Conservation (phyloP, 2,888 invertebrate species). For the Lochmaea capreae region DNA sequence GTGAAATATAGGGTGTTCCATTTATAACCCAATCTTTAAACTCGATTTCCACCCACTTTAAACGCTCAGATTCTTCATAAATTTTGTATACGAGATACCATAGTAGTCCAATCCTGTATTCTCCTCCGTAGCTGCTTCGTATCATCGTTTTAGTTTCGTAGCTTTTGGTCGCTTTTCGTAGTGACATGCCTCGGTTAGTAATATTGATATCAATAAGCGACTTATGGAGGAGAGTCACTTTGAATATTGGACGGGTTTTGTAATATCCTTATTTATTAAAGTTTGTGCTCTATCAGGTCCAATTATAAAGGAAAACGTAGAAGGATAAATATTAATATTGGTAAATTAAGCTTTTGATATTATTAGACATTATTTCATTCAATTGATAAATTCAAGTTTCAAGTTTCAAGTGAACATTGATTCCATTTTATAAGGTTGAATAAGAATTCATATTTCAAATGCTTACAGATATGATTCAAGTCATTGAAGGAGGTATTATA, state of each 20-base stretch:
- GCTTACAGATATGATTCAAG: too few species aligned
- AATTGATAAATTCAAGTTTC: too few species aligned
- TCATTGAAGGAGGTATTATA: too few species aligned
- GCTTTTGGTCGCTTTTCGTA: conserved; percentile 22
- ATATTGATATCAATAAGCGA: conserved; percentile 47
- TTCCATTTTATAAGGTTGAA: too few species aligned
- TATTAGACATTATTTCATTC: background rate
- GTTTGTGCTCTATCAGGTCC: conserved; percentile 18
- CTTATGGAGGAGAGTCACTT: conserved; percentile 36
- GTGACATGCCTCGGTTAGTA: conserved; percentile 37
- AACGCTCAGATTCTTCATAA: too few species aligned
- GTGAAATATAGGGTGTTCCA: too few species aligned
- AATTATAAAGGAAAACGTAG: conserved; percentile 20
- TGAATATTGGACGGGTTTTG: conserved; percentile 32
- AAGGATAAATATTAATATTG: conserved; percentile 2
- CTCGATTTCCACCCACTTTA: too few species aligned
- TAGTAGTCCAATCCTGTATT: background rate
- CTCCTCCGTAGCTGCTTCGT: background rate
- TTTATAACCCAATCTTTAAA: too few species aligned
- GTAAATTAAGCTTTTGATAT: background rate
- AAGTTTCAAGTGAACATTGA: too few species aligned
- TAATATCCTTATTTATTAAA: conserved; percentile 39
- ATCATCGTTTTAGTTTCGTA: conserved; percentile 2
- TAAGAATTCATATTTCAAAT: too few species aligned
- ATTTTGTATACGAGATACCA: too few species aligned